These are phyloP conservation scores for Montipora cactus DNA, from an alignment of 64 coral and sea anemone genomes.

Conservation along the genomic window DNA sequence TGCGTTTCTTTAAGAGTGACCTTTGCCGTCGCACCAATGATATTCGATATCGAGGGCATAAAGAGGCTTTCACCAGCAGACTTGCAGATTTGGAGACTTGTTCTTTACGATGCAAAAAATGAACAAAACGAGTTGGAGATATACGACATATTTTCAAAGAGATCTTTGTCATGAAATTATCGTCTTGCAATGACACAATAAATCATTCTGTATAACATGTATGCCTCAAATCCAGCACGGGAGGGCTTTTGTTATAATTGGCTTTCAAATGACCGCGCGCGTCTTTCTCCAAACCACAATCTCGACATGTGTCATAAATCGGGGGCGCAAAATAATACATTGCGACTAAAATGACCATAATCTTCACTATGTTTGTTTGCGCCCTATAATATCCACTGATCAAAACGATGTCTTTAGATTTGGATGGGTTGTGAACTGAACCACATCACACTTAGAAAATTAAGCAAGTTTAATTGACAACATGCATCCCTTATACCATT, in stretches of 20 bases:
- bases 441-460: neutral
- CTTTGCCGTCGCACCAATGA: neutral
- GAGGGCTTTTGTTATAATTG: neutral
- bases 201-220: neutral
- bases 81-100: too few relatives aligned
- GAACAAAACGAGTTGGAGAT: neutral
- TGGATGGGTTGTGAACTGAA: neutral
- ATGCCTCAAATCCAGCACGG: neutral
- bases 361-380: neutral
- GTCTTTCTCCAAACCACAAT: neutral
- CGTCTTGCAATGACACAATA: neutral
- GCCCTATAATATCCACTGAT: conserved; percentile 3
- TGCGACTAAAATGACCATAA: neutral
- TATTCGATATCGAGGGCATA: neutral
- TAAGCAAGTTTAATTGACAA: too few relatives aligned
- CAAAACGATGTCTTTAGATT: neutral
- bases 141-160: neutral
- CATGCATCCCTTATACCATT: too few relatives aligned
- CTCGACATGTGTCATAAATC: neutral
- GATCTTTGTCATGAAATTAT: neutral
- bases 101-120: neutral
- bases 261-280: conserved; percentile 11
- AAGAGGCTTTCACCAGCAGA: neutral
- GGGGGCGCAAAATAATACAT: neutral
- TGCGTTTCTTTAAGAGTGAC: neutral